Percentiles rank a stretch among this genome's conserved stretches.
Evolutionary conservation across 2,113 vertebrate species (phyloP).

Genomic region (Nasalis larvatus): DNA sequence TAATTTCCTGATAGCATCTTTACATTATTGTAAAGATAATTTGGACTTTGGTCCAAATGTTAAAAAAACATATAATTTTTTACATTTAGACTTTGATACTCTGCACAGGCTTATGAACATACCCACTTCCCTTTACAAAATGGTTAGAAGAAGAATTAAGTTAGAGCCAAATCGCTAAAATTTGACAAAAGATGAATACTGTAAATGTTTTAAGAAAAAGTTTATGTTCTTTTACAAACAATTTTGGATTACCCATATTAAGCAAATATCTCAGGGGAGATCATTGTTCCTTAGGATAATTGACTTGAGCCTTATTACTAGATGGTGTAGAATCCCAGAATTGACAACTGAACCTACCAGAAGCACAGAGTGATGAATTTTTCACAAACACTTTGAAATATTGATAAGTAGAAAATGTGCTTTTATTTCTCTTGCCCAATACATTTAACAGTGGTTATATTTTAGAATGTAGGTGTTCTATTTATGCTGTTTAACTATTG

Average conservation of each 20-base stretch:
- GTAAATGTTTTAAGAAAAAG: neutral
- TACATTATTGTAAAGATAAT: neutral
- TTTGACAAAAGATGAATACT: neutral
- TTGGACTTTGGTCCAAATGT: neutral
- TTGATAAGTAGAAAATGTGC: neutral
- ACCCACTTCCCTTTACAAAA: neutral
- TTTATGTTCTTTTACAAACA: neutral
- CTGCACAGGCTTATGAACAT: neutral
- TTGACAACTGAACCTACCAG: neutral
- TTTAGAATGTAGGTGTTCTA: neutral
- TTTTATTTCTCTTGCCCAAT: neutral
- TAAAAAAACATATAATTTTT: too few relatives aligned
- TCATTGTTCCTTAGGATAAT: neutral
- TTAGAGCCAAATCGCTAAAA: neutral
- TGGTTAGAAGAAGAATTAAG: neutral
- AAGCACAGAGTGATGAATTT: neutral
- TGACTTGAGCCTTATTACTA: neutral
- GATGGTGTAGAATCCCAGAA: neutral
- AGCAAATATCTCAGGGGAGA: neutral
- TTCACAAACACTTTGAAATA: slow-evolving; percentile 31
- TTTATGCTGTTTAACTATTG: neutral
- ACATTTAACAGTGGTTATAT: neutral
- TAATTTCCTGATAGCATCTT: neutral
- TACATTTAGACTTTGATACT: neutral
- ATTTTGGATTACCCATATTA: neutral